Conservation (phyloP, 1,140 invertebrate species). For the Hylyphantes graminicola region DNA sequence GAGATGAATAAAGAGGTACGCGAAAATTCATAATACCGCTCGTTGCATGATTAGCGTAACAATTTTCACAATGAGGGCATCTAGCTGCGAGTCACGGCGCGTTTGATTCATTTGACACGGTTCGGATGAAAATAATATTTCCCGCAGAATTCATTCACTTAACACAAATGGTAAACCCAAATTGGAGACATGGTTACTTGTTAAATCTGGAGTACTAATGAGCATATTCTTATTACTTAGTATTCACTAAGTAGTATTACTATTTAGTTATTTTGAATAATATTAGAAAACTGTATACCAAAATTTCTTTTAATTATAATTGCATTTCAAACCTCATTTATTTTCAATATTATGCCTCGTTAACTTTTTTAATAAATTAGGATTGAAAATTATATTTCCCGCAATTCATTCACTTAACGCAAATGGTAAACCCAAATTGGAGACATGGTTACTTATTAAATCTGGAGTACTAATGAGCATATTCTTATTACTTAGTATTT, state of each 20-base stretch:
- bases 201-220: no score
- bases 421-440: no score
- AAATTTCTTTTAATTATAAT: conserved; percentile 22
- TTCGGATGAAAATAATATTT: conserved; percentile 7
- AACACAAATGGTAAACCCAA: no score
- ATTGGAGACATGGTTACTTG: no score
- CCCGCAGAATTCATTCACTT: background rate
- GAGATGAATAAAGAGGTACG: conserved; percentile 2
- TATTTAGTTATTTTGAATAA: no score
- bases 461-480: no score
- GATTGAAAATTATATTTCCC: background rate
- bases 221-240: no score
- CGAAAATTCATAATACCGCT: conserved; percentile 18
- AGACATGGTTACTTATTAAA: no score
- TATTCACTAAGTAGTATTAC: no score
- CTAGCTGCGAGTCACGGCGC: conserved; percentile 35
- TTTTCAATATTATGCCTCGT: background rate
- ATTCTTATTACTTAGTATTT: no score
- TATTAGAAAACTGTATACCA: background rate
- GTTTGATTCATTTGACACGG: conserved; percentile 45
- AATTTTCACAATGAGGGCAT: conserved; percentile 45
- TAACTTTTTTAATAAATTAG: background rate
- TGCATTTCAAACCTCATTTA: conserved; percentile 2
- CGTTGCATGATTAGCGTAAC: conserved; percentile 49
- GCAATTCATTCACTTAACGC: no score